Conservation (phyloP, 2,888 invertebrate genomes). For the Cylindroiulus punctatus region DNA sequence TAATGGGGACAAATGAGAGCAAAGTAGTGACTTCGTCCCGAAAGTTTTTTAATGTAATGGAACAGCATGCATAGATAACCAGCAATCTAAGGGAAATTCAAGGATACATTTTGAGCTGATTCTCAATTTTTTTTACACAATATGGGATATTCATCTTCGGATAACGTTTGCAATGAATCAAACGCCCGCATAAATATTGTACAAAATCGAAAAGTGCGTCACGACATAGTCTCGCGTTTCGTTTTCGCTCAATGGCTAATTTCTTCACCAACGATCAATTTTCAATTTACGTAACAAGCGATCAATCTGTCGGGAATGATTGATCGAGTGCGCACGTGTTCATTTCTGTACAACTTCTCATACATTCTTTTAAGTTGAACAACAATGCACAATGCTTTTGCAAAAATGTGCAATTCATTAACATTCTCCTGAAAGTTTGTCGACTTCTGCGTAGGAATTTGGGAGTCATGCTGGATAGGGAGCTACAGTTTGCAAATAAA, state of each 20-base stretch:
- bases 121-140: no score
- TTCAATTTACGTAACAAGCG: conserved; percentile 3
- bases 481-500: not conserved
- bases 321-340: not conserved
- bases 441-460: not conserved
- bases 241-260: not conserved
- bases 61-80: no score
- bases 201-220: not conserved
- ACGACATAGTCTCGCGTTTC: not conserved
- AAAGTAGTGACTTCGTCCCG: not conserved
- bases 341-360: not conserved
- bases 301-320: not conserved
- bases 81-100: not conserved
- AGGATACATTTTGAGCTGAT: not conserved
- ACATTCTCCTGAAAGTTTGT: not conserved
- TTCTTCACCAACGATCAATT: not conserved
- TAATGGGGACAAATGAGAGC: not conserved
- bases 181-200: not conserved
- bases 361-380: not conserved
- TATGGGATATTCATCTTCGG: no score
- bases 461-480: not conserved
- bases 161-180: not conserved
- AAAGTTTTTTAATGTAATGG: no score
- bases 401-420: not conserved
- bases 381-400: not conserved